A percentile compares a stretch with the other conserved stretches of the same genome.
Evolutionary conservation across 2,797 vertebrate genomes (phyloP).

Genomic region (Perodicticus potto): DNA sequence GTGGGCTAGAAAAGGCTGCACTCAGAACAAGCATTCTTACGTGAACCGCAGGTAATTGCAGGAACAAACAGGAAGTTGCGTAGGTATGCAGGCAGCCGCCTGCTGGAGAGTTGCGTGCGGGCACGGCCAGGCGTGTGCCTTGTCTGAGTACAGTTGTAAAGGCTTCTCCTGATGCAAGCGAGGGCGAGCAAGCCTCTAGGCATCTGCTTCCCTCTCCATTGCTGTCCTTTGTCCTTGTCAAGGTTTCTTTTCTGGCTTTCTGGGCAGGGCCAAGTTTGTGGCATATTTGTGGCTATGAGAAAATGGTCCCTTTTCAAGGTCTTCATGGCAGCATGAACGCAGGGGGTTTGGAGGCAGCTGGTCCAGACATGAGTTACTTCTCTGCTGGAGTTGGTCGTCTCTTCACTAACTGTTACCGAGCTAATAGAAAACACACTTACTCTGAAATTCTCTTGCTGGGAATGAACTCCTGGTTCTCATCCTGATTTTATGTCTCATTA

Average conservation of each 20-base stretch:
- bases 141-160: slow-evolving; percentile 48
- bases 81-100: slow-evolving; percentile 64
- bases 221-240: slow-evolving; percentile 75
- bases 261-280: slow-evolving; percentile 47
- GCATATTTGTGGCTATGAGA: neutral
- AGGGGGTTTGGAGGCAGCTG: neutral
- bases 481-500: neutral
- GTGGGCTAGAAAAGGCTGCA: slow-evolving; percentile 72
- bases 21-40: slow-evolving; percentile 82
- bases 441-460: slow-evolving; percentile 17
- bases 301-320: neutral
- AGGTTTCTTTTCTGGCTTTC: slow-evolving; percentile 71
- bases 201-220: slow-evolving; percentile 37
- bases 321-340: neutral
- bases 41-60: slow-evolving; percentile 81
- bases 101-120: slow-evolving; percentile 51
- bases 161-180: neutral
- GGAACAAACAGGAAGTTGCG: slow-evolving; percentile 80
- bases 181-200: slow-evolving; percentile 60
- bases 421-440: neutral
- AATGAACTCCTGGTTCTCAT: neutral
- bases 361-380: neutral
- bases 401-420: neutral
- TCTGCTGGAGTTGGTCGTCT: neutral
- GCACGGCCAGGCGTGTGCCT: slow-evolving; percentile 63